phyloP scores from a whole-genome alignment of 2,113 vertebrate genomes.

The Oceanites oceanicus region DNA sequence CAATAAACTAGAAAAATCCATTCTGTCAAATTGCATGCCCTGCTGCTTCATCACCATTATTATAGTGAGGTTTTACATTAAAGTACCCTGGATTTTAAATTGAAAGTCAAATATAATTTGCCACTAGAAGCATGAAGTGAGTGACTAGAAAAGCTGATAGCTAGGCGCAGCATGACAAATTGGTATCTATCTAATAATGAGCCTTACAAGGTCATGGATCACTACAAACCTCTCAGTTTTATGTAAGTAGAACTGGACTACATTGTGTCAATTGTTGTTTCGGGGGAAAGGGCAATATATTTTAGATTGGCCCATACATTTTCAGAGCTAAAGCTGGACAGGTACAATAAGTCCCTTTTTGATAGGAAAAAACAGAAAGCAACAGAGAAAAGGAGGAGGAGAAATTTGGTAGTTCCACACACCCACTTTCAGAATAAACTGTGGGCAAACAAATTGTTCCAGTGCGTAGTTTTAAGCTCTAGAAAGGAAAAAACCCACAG shows the following conservation, averaged over 20 bases:
- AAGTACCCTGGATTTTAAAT: slow-evolving; percentile 76
- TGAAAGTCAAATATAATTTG: slow-evolving; percentile 80
- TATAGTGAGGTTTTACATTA: slow-evolving; percentile 73
- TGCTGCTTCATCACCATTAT: slow-evolving; percentile 74
- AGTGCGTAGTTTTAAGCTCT: not conserved
- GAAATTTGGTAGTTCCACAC: not conserved
- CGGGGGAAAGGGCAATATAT: slow-evolving; percentile 1
- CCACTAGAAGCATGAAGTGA: slow-evolving; percentile 68
- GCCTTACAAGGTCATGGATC: slow-evolving; percentile 44
- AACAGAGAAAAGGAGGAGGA: not conserved
- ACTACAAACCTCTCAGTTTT: not conserved
- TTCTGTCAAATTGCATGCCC: slow-evolving; percentile 69
- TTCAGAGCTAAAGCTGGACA: slow-evolving; percentile 16
- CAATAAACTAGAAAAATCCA: slow-evolving; percentile 67
- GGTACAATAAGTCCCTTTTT: not conserved
- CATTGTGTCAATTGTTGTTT: slow-evolving; percentile 53
- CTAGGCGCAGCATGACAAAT: slow-evolving; percentile 60
- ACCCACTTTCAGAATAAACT: not conserved
- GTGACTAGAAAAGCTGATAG: slow-evolving; percentile 69
- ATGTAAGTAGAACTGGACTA: slow-evolving; percentile 23
- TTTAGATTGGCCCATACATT: slow-evolving; percentile 31
- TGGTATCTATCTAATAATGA: slow-evolving; percentile 69
- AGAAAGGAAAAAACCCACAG: not conserved
- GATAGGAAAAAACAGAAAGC: not conserved
- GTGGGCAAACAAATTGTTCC: not conserved